Evolutionary conservation across 2,888 invertebrate genomes (phyloP).

Genomic region (Galeruca laticollis): DNA sequence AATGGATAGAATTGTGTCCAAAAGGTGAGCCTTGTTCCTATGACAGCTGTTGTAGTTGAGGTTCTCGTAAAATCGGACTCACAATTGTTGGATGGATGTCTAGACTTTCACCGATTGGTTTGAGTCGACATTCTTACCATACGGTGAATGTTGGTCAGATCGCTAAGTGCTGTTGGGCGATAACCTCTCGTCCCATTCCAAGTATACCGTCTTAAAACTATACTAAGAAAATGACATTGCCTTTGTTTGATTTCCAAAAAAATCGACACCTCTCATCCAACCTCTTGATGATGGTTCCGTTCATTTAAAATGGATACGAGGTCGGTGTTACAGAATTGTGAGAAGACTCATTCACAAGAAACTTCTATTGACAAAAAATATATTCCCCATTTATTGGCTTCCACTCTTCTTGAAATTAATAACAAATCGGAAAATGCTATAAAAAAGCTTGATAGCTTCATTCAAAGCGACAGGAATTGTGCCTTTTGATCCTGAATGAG

Average conservation of each 20-base stretch:
- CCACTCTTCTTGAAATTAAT: too few species aligned
- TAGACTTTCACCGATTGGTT: slow-evolving; percentile 50
- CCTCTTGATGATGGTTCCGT: slow-evolving; percentile 55
- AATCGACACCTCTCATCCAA: slow-evolving; percentile 54
- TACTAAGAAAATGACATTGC: slow-evolving; percentile 55
- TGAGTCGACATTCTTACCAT: slow-evolving; percentile 52
- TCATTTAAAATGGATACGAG: slow-evolving; percentile 54
- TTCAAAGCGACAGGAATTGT: too few species aligned
- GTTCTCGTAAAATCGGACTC: slow-evolving; percentile 46
- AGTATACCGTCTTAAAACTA: slow-evolving; percentile 29
- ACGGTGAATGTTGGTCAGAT: slow-evolving; percentile 19
- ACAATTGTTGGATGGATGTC: slow-evolving; percentile 45
- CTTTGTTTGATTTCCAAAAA: too few species aligned
- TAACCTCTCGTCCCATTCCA: slow-evolving; percentile 42
- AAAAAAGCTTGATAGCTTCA: too few species aligned
- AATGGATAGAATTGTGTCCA: slow-evolving; percentile 55
- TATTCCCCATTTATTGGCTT: too few species aligned
- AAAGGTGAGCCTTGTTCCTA: slow-evolving; percentile 52
- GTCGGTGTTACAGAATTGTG: slow-evolving; percentile 35
- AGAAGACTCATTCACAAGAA: slow-evolving; percentile 18
- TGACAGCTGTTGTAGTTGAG: slow-evolving; percentile 50
- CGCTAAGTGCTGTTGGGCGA: slow-evolving; percentile 59
- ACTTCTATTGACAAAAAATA: slow-evolving; percentile 41
- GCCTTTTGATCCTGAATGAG: too few species aligned
- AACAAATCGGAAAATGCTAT: too few species aligned